A percentile compares a stretch with the other conserved stretches of the same genome.
phyloP scores from a whole-genome alignment of 2,888 invertebrate genomes.

The Mesoligia furuncula region DNA sequence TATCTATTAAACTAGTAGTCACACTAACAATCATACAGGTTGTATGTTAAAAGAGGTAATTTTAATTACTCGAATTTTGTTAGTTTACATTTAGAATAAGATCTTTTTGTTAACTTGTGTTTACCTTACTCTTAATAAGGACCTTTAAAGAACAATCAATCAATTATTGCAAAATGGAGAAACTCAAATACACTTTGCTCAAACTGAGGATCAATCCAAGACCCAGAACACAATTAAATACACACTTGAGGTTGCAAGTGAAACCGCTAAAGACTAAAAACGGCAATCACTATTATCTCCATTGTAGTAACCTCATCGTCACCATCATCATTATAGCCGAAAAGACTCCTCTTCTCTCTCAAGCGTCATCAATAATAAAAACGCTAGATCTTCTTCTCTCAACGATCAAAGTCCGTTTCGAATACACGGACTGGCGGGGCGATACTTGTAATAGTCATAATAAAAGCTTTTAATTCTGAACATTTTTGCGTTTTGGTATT shows the following conservation, averaged over 20 bases:
- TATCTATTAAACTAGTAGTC: no score
- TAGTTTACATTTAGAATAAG: no score
- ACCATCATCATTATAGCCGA: not conserved
- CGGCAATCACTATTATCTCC: not conserved
- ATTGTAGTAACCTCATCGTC: not conserved
- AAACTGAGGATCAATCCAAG: no score
- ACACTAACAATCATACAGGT: no score
- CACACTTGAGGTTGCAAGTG: not conserved
- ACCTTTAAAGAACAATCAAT: no score
- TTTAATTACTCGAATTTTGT: no score
- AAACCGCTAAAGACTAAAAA: not conserved
- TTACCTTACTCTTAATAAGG: no score
- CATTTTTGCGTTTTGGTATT: not conserved
- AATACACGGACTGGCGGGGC: not conserved
- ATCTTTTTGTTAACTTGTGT: no score
- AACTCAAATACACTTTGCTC: no score
- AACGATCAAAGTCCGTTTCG: not conserved
- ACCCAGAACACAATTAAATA: no score
- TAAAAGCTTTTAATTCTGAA: not conserved
- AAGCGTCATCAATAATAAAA: not conserved
- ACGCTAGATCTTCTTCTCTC: not conserved
- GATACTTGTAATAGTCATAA: not conserved
- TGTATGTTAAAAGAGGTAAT: no score
- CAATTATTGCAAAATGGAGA: no score
- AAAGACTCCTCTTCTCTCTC: not conserved